A percentile compares a stretch with the other conserved stretches of the same genome.
Evolutionary conservation across 1,140 invertebrate genomes (phyloP).

Genomic region (Orchesella cincta): DNA sequence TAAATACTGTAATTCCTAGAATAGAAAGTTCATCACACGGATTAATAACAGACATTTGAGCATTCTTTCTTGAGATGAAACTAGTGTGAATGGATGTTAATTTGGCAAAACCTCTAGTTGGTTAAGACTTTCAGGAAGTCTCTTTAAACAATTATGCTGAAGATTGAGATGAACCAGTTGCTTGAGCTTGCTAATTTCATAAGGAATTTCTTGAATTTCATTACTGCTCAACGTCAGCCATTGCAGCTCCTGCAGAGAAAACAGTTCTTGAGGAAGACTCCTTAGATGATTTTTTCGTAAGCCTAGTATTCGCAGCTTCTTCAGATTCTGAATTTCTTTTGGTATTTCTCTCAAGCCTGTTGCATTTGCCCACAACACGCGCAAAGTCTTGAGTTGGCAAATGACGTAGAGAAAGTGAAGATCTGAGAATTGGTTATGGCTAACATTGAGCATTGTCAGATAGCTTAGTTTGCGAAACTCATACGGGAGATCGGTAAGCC

Average conservation of each 20-base stretch:
- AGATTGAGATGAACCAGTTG: conserved; percentile 25
- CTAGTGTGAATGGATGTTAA: not conserved
- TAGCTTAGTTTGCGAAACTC: not conserved
- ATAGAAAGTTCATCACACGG: too few relatives aligned
- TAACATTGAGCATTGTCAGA: conserved; percentile 21
- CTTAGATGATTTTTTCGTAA: not conserved
- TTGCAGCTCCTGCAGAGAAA: not conserved
- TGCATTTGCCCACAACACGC: not conserved
- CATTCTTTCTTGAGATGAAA: too few relatives aligned
- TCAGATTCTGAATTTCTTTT: not conserved
- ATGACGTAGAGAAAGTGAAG: not conserved
- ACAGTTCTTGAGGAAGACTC: not conserved
- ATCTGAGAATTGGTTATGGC: conserved; percentile 19
- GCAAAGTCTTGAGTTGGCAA: not conserved
- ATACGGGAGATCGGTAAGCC: not conserved
- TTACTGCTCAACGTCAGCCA: not conserved
- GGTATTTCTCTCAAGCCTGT: conserved; percentile 1
- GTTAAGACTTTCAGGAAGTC: not conserved
- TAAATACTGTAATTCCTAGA: not conserved
- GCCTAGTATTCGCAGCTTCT: not conserved
- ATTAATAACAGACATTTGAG: too few relatives aligned
- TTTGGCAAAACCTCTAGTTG: not conserved
- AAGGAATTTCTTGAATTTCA: not conserved
- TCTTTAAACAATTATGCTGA: not conserved
- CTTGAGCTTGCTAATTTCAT: not conserved